Percentiles rank a stretch among this genome's conserved stretches.
Evolutionary conservation across 2,113 vertebrate genomes (phyloP).

Genomic region (Numenius arquata): DNA sequence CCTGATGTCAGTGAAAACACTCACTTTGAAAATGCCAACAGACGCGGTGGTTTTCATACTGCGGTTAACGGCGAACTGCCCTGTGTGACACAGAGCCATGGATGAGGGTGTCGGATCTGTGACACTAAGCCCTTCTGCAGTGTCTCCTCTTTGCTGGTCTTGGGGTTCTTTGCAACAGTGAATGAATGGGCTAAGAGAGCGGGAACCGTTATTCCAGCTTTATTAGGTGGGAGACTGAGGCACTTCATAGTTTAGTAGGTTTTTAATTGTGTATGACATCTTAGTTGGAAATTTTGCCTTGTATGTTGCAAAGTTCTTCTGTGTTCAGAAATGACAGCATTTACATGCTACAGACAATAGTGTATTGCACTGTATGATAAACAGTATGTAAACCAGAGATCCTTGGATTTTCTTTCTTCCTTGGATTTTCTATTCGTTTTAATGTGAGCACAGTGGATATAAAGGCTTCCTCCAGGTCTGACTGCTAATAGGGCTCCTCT

Average conservation of each 20-base stretch:
- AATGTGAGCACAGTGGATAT: background rate
- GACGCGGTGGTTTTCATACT: background rate
- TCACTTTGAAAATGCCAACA: background rate
- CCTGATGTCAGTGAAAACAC: background rate
- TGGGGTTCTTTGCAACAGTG: background rate
- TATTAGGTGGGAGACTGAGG: background rate
- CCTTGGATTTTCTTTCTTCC: background rate
- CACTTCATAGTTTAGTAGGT: background rate
- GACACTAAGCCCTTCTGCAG: background rate
- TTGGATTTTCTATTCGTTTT: background rate
- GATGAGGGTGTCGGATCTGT: background rate
- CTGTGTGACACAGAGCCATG: background rate
- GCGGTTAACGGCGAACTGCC: background rate
- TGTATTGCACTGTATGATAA: background rate
- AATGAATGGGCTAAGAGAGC: background rate
- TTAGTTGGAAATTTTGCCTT: background rate
- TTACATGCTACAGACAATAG: background rate
- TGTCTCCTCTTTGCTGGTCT: background rate
- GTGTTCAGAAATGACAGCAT: background rate
- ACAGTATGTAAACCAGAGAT: background rate
- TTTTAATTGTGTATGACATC: background rate
- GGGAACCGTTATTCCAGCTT: background rate
- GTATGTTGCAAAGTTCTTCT: background rate
- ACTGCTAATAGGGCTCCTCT: background rate
- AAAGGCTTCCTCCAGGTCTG: background rate